Evolutionary conservation across 1,140 invertebrate genomes (phyloP).

Genomic region (Drosophila sucinea): DNA sequence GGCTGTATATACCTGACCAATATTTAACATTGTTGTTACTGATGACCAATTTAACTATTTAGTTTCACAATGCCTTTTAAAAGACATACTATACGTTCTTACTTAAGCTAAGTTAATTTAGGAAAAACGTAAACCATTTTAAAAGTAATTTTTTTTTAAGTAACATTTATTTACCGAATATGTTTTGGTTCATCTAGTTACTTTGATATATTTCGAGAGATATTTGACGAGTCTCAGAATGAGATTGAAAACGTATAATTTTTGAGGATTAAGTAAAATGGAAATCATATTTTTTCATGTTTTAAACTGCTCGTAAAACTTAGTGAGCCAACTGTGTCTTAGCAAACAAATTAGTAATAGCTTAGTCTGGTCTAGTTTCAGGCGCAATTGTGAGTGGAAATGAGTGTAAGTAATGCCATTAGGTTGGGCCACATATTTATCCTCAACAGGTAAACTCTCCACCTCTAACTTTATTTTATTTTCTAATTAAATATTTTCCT

Average conservation of each 20-base stretch:
- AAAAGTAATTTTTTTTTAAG: too few relatives aligned
- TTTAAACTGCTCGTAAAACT: neutral
- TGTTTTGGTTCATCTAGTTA: too few relatives aligned
- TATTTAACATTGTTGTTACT: too few relatives aligned
- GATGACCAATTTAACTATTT: too few relatives aligned
- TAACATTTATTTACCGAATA: too few relatives aligned
- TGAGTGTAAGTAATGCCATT: slow-evolving; percentile 16
- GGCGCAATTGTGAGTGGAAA: neutral
- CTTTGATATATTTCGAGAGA: too few relatives aligned
- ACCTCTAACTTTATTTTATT: slow-evolving; percentile 15
- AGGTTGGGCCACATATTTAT: slow-evolving; percentile 17
- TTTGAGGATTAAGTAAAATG: neutral
- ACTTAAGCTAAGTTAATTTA: too few relatives aligned
- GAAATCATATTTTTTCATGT: neutral
- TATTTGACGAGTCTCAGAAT: neutral
- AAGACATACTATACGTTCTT: too few relatives aligned
- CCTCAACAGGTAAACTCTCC: slow-evolving; percentile 61
- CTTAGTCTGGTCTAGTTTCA: neutral
- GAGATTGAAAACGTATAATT: neutral
- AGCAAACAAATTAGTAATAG: slow-evolving; percentile 6
- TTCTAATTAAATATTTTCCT: slow-evolving; percentile 75
- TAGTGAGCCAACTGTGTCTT: neutral
- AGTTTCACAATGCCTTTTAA: too few relatives aligned
- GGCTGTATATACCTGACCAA: too few relatives aligned
- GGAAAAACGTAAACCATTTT: too few relatives aligned